Evolutionary conservation across 2,797 vertebrate species (phyloP).

Genomic region (Gouania willdenowi): DNA sequence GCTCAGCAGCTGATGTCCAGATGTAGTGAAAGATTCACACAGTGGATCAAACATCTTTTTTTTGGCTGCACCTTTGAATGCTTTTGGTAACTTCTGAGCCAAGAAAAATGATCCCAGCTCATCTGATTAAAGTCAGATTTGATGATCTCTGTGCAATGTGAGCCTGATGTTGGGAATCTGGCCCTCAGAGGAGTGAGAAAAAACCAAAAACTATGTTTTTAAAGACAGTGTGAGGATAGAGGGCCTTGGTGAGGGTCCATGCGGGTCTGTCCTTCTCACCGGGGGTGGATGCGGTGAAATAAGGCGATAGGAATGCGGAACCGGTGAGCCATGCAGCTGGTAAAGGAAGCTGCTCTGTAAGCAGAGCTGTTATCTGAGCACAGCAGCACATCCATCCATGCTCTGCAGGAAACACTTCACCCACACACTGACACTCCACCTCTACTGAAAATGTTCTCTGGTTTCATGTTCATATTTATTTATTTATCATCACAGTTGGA

Average conservation of each 20-base stretch:
- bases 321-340: conserved; percentile 75
- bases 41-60: conserved; percentile 6
- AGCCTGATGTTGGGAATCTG: conserved; percentile 34
- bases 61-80: too few relatives aligned
- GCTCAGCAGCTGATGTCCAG: conserved; percentile 60
- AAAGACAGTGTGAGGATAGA: conserved; percentile 19
- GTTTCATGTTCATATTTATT: too few relatives aligned
- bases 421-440: conserved; percentile 15
- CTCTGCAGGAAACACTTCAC: background rate
- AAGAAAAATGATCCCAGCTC: conserved; percentile 14
- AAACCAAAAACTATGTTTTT: conserved; percentile 1
- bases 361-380: conserved; percentile 50
- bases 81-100: conserved; percentile 5
- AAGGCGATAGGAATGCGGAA: conserved; percentile 81
- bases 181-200: conserved; percentile 17
- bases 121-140: conserved; percentile 22
- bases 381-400: conserved; percentile 16
- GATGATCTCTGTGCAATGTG: conserved; percentile 7
- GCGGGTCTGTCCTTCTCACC: conserved; percentile 36
- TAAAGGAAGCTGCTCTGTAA: conserved; percentile 68
- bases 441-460: too few relatives aligned
- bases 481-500: too few relatives aligned
- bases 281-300: conserved; percentile 65
- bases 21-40: conserved; percentile 43
- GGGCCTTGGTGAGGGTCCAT: conserved; percentile 19